A percentile compares a stretch with the other conserved stretches of the same genome.
Evolutionary conservation across 2,888 invertebrate species (phyloP).

Genomic region (Lomographa bimaculata): DNA sequence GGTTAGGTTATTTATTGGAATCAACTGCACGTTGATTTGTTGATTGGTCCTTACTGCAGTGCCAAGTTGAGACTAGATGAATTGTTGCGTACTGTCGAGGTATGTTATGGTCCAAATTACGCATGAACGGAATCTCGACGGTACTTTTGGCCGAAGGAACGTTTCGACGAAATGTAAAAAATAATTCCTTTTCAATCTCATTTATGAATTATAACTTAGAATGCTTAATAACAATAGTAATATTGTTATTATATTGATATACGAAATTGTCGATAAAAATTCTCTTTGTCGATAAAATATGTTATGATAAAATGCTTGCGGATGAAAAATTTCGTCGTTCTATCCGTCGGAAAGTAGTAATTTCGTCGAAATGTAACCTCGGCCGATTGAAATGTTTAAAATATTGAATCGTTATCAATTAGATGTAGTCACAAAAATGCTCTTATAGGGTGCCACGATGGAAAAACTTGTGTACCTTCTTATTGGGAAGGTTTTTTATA

Average conservation of each 20-base stretch:
- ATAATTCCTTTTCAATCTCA: conserved; percentile 32
- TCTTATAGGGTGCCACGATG: conserved; percentile 53
- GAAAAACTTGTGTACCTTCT: conserved; percentile 35
- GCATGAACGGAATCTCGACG: conserved; percentile 8
- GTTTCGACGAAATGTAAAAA: conserved; percentile 2
- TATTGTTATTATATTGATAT: too few relatives aligned
- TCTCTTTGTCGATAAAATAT: too few relatives aligned
- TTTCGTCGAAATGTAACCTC: conserved; percentile 7
- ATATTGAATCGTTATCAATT: conserved; percentile 34
- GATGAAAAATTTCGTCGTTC: conserved; percentile 7
- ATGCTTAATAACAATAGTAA: too few relatives aligned
- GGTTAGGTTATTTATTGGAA: conserved; percentile 24
- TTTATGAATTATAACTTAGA: too few relatives aligned
- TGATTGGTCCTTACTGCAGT: conserved; percentile 46
- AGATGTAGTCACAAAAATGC: conserved; percentile 52
- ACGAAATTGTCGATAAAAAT: too few relatives aligned
- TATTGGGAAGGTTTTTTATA: conserved; percentile 57
- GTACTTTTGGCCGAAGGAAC: conserved; percentile 6
- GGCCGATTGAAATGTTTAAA: conserved; percentile 5
- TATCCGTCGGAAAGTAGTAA: too few relatives aligned
- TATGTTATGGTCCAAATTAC: conserved; percentile 7
- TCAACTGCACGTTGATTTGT: conserved; percentile 12
- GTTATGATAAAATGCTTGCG: too few relatives aligned
- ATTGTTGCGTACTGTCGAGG: conserved; percentile 23
- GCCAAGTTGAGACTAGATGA: conserved; percentile 48